Evolutionary conservation across 2,797 vertebrate species (phyloP).

Genomic region (Smutsia temminckii): DNA sequence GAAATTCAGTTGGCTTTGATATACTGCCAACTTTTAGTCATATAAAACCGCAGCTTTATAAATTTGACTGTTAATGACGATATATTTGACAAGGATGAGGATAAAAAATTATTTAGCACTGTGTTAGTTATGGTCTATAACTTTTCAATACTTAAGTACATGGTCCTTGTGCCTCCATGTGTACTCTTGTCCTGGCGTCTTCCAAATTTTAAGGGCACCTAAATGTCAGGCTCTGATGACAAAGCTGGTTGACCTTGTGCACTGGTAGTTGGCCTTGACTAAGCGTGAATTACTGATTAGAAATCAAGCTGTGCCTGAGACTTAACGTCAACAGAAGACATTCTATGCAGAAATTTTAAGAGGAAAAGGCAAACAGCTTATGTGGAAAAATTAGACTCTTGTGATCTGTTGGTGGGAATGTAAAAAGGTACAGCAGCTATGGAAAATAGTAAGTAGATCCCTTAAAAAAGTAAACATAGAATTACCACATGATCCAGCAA

Average conservation of each 20-base stretch:
- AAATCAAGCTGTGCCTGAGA: neutral
- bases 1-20: conserved; percentile 9
- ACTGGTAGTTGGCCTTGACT: neutral
- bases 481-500: neutral
- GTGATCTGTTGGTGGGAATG: neutral
- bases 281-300: neutral
- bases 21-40: neutral
- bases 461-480: neutral
- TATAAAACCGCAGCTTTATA: neutral
- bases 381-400: neutral
- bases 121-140: neutral
- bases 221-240: neutral
- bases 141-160: neutral
- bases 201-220: neutral
- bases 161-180: neutral
- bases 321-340: neutral
- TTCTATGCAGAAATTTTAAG: neutral
- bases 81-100: neutral
- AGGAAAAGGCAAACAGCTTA: neutral
- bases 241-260: neutral
- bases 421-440: neutral
- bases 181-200: neutral
- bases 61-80: neutral
- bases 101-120: neutral
- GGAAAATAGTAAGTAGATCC: neutral